phyloP scores from a whole-genome alignment of 2,113 vertebrate species.

The Centropus unirufus region DNA sequence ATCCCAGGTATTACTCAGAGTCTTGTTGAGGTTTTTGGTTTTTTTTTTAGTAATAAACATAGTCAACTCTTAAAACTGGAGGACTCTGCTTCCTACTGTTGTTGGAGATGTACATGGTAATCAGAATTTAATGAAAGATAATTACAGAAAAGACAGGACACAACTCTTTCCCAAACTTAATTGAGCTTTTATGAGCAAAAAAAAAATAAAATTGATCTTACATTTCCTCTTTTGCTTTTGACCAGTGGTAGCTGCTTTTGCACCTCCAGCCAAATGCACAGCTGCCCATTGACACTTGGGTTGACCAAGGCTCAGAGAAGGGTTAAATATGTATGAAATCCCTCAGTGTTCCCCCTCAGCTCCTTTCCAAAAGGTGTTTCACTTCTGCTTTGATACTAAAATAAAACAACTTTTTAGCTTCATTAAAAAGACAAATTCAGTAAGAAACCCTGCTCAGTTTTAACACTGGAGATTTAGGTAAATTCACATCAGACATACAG shows the following conservation, averaged over 20 bases:
- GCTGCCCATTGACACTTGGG: background rate
- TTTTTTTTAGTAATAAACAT: background rate
- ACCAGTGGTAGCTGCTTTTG: background rate
- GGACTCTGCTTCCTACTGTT: background rate
- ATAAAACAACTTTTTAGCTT: background rate
- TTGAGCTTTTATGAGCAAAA: background rate
- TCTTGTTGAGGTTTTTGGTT: background rate
- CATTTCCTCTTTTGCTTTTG: background rate
- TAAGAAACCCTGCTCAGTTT: slow-evolving; percentile 14
- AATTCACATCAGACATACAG: background rate
- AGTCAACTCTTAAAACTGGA: background rate
- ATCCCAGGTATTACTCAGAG: background rate
- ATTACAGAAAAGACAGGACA: background rate
- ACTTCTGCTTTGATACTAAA: background rate
- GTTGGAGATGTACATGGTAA: background rate
- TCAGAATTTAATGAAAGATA: background rate
- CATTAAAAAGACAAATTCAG: slow-evolving; percentile 14
- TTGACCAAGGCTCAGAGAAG: background rate
- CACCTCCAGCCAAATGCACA: background rate
- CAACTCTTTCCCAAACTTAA: background rate
- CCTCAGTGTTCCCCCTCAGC: too few relatives aligned
- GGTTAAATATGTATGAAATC: background rate
- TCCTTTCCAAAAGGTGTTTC: background rate
- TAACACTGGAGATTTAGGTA: background rate
- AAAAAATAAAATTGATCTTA: background rate